Conservation (phyloP, 2,797 vertebrate genomes). For the Smutsia gigantea region DNA sequence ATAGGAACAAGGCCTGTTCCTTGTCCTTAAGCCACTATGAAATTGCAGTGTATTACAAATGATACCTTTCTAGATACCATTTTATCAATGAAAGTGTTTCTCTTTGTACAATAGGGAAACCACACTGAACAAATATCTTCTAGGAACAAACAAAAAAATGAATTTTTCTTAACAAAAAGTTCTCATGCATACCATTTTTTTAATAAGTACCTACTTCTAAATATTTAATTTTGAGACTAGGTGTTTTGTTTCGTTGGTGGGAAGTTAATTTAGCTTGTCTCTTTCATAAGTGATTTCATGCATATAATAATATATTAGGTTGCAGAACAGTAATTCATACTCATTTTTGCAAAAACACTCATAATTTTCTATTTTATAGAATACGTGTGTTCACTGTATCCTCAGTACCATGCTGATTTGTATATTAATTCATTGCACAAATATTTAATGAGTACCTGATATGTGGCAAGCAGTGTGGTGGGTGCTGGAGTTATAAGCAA, state of each 20-base stretch:
- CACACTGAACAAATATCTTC: background rate
- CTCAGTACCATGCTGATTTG: background rate
- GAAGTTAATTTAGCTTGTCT: slow-evolving; percentile 34
- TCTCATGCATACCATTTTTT: background rate
- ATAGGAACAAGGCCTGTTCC: background rate
- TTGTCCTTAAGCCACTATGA: background rate
- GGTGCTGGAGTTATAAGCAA: background rate
- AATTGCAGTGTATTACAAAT: background rate
- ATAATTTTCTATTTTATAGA: background rate
- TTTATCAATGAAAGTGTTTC: background rate
- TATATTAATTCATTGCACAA: background rate
- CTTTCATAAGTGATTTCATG: slow-evolving; percentile 10
- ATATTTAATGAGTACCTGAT: background rate
- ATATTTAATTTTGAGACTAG: slow-evolving; percentile 44
- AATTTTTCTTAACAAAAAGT: background rate
- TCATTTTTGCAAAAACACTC: background rate
- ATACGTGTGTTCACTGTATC: background rate
- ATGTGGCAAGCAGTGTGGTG: background rate
- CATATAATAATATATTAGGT: background rate
- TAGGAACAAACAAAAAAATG: background rate
- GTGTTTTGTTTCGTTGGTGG: background rate
- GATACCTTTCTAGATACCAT: background rate
- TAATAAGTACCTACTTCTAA: background rate
- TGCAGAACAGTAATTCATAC: background rate
- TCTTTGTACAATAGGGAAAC: background rate